phyloP scores from a whole-genome alignment of 2,797 vertebrate genomes.

The Fundulus diaphanus region DNA sequence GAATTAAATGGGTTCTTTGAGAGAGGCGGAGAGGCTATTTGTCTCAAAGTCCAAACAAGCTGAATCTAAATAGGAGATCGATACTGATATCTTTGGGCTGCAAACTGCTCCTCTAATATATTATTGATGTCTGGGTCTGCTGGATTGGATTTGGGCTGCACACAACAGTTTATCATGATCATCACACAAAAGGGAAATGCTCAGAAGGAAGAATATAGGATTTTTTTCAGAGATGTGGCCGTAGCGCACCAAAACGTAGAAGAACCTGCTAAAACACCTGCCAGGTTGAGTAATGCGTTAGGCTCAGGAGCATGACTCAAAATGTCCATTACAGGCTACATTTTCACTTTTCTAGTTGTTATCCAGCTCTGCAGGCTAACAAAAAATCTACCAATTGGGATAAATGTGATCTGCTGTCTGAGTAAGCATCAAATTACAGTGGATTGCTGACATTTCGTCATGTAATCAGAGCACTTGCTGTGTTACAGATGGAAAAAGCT shows the following conservation, averaged over 20 bases:
- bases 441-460: background rate
- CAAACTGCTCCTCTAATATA: conserved; percentile 76
- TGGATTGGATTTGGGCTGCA: conserved; percentile 72
- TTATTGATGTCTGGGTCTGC: conserved; percentile 74
- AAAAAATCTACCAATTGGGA: background rate
- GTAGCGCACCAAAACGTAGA: conserved; percentile 28
- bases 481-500: background rate
- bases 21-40: conserved; percentile 67
- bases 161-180: conserved; percentile 76
- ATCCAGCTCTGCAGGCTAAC: background rate
- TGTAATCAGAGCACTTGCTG: background rate
- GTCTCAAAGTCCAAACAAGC: conserved; percentile 74
- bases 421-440: background rate
- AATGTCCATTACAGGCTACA: conserved; percentile 24
- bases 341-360: conserved; percentile 18
- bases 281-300: conserved; percentile 60
- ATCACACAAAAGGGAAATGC: conserved; percentile 21
- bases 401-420: too few relatives aligned
- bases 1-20: conserved; percentile 72
- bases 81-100: conserved; percentile 80
- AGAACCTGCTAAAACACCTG: conserved; percentile 27
- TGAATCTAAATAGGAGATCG: conserved; percentile 75
- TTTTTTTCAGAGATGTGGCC: conserved; percentile 48
- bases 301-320: conserved; percentile 29
- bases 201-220: conserved; percentile 33